Base-by-base conservation (phyloP, 2,888 invertebrate species). In the Eilema depressum region DNA sequence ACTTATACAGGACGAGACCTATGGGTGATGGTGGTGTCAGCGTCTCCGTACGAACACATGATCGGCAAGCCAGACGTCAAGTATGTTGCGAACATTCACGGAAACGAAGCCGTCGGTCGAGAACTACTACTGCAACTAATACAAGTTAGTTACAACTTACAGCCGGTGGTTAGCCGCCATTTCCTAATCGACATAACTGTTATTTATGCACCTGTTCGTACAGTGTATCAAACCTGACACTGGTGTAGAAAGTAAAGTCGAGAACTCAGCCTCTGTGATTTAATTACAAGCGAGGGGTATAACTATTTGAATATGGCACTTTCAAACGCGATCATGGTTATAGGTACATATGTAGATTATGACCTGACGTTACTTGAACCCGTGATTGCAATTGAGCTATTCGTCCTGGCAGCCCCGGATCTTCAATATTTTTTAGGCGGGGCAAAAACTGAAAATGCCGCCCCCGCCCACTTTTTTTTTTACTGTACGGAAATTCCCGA, bases 41-140 rank as follows among this genome's bases (percentile, higher is more conserved):
- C 98, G 5, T 98, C 98, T 1, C 98, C 98, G 0, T 98, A 98
- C 89, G 98, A 98, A 88, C 98, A 98, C 89, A 98, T 98, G 97
- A 97, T 98, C 80, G 98, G 98, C 67, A 98, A 99, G 89, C 99
- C 99, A 2, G 99, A 99, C 92, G 99, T 99, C 68, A 99, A 99
- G 92, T 99, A 99, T 91, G 98, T 99, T 68, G 99, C 98, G 69
- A 99, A 99, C 93, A 99, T 99, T 95, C 99, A 99, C 92, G 99
- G 99, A 74, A 99, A 99, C 89, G 99, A 98, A 93, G 98, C 98
- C 0, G 98, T 99, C 47, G 99, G 99, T 20, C 96, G 99, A 33
- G 99, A 99, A 93, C 95, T 99, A 84, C 96, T 99, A 87, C 96
- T 99, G 69, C 98, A 98, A 89, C 96, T 99, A 77, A 98, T 99